Percentiles rank a stretch among this genome's conserved stretches.
Evolutionary conservation across 2,113 vertebrate species (phyloP).

Genomic region (Turdus rufiventris): DNA sequence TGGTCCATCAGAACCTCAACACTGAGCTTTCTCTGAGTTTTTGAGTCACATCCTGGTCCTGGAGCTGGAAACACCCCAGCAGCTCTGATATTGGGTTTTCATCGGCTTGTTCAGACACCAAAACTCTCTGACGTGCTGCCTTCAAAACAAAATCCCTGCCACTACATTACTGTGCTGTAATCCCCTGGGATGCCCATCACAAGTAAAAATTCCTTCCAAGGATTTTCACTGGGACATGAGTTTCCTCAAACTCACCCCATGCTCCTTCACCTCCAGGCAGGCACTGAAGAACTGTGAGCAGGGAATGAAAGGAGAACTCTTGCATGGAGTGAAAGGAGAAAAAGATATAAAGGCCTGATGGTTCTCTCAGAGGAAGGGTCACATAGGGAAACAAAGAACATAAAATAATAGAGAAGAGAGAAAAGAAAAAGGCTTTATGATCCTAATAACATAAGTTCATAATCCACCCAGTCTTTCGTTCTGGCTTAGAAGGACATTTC

Average conservation of each 20-base stretch:
- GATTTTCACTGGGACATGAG: neutral
- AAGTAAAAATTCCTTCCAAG: neutral
- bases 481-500: neutral
- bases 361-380: neutral
- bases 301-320: slow-evolving; percentile 18
- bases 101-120: neutral
- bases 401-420: neutral
- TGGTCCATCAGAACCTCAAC: neutral
- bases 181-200: neutral
- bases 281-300: neutral
- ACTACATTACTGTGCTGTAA: neutral
- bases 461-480: neutral
- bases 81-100: neutral
- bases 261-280: neutral
- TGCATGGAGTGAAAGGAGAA: neutral
- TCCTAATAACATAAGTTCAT: slow-evolving; percentile 18
- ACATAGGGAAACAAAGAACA: neutral
- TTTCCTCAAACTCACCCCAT: neutral
- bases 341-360: neutral
- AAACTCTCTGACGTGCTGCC: neutral
- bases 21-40: neutral
- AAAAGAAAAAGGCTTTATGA: neutral
- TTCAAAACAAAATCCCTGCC: neutral
- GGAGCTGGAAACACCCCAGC: neutral
- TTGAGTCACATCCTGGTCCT: neutral